Percentiles rank a stretch among this genome's conserved stretches.
phyloP scores from a whole-genome alignment of 2,113 vertebrate genomes.

The Corynorhinus townsendii region DNA sequence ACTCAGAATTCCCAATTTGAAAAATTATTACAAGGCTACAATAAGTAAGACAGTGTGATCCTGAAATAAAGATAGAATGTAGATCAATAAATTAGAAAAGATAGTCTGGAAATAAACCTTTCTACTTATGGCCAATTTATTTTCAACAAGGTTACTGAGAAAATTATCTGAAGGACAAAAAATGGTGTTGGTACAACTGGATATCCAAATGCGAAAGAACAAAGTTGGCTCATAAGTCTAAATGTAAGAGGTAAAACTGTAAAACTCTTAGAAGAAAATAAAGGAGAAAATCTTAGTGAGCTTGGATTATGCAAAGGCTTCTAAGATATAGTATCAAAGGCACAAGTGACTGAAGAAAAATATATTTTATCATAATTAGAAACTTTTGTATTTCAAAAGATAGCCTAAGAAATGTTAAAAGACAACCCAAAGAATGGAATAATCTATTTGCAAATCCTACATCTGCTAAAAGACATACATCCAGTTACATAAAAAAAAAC shows the following conservation, averaged over 20 bases:
- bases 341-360: background rate
- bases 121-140: background rate
- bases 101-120: background rate
- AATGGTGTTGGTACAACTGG: background rate
- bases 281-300: background rate
- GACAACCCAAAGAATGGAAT: background rate
- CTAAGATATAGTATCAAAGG: background rate
- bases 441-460: background rate
- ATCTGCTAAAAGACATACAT: background rate
- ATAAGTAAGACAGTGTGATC: background rate
- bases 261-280: background rate
- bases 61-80: background rate
- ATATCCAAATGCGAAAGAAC: background rate
- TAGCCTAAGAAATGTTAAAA: background rate
- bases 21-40: background rate
- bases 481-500: background rate
- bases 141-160: background rate
- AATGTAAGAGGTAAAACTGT: background rate
- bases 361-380: background rate
- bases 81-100: background rate
- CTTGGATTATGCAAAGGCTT: background rate
- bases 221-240: background rate
- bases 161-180: background rate
- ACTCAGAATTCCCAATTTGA: background rate
- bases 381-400: background rate